phyloP scores from a whole-genome alignment of 2,888 invertebrate genomes.

The Silvanus unidentatus region DNA sequence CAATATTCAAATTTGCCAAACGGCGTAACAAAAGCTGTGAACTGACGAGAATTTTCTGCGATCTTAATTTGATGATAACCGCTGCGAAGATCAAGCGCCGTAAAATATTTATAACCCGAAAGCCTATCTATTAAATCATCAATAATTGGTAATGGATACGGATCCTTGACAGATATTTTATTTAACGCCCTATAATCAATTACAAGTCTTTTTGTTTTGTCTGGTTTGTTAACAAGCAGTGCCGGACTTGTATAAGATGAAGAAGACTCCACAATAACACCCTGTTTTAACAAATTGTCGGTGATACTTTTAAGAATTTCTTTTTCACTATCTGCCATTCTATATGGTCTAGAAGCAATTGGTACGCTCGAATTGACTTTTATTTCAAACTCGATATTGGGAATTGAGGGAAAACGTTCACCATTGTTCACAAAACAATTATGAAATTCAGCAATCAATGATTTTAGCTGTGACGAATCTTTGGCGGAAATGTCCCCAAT shows the following conservation, averaged over 20 bases:
- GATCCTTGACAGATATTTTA: constrained; percentile 26
- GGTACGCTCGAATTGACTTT: constrained; percentile 15
- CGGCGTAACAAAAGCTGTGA: constrained; percentile 32
- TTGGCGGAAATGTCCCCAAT: too few relatives aligned
- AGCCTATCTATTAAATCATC: constrained; percentile 29
- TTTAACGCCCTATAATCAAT: constrained; percentile 33
- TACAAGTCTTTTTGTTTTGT: constrained; percentile 18
- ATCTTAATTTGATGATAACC: constrained; percentile 35
- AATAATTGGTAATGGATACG: constrained; percentile 31
- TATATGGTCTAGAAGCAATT: constrained; percentile 27
- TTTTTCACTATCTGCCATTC: constrained; percentile 23
- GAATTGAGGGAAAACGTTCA: not conserved
- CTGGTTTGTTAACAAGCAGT: constrained; percentile 26
- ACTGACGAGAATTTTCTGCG: constrained; percentile 19
- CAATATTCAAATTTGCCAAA: constrained; percentile 32
- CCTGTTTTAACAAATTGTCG: constrained; percentile 16
- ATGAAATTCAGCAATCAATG: not conserved
- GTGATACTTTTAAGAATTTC: constrained; percentile 20
- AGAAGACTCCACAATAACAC: constrained; percentile 17
- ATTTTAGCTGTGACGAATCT: too few relatives aligned
- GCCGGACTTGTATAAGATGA: constrained; percentile 27
- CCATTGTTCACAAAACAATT: not conserved
- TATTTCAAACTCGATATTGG: constrained; percentile 23
- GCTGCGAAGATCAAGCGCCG: constrained; percentile 27
- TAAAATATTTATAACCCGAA: constrained; percentile 23